Base-by-base conservation (phyloP, 1,140 invertebrate species). In the Archivesica marissinica region DNA sequence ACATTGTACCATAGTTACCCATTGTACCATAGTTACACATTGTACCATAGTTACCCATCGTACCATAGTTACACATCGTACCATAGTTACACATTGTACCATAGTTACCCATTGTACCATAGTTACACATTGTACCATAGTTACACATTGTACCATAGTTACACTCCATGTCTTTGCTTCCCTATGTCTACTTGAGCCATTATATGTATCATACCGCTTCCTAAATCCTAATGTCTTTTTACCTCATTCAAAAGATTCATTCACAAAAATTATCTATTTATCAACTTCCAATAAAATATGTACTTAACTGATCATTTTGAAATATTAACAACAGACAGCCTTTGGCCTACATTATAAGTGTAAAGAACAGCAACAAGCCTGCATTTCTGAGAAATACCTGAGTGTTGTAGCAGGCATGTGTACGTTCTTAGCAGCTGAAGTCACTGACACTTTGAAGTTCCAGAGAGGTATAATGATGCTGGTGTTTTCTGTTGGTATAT, bases 401-500 rank as follows among this genome's bases (percentile, higher is more conserved):
- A 59, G 17, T 59, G n/a, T 59, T 54, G 54, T 59, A 59, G 2
- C 23, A 59, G 54, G 25, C 54, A 59, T 59, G 54, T 59, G 54
- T 59, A 59, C 9, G 33, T 59, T 9, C 54, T 59, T 59, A 59
- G 23, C 25, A 28, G 33, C 54, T 15, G 33, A 59, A 59, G 54
- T 59, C 54, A 59, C 54, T 59, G 54, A 28, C 54, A 59, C 25
- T 28, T n/a, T 59, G 54, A 59, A 59, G 54, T 59, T 59, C 54
- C 54, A 59, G 6, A 59, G 54, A 54, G 6, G 23, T 54, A 54
- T 54, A 54, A n/a, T 54, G 7, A 59, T 59, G 17, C 33, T 59
- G 54, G 9, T 59, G 54, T 59, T 6, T n/a, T 59, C 54, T 59
- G 33, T 28, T 28, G 50, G 50, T 54, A 54, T 54, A 54, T 54